A percentile compares a stretch with the other conserved stretches of the same genome.
phyloP scores from a whole-genome alignment of 1,140 invertebrate species.

The Armadillidium nasatum region DNA sequence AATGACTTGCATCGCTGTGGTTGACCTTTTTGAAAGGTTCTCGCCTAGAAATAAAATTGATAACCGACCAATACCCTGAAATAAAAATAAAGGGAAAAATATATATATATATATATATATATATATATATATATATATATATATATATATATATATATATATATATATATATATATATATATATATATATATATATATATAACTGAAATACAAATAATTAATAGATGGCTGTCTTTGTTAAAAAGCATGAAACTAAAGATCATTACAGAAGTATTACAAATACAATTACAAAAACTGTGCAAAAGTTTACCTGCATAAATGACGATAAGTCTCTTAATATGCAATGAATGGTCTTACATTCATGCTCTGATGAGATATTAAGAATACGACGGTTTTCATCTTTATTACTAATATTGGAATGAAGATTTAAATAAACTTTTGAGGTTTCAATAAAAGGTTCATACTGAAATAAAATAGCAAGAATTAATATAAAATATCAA shows the following conservation, averaged over 20 bases:
- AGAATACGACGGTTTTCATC: background rate
- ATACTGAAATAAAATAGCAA: background rate
- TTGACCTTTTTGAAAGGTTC: background rate
- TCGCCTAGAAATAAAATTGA: background rate
- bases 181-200: too few species aligned
- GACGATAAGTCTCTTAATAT: background rate
- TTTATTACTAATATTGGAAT: background rate
- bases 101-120: too few species aligned
- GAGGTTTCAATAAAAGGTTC: background rate
- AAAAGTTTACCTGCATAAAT: background rate
- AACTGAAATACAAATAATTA: too few species aligned
- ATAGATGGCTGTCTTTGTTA: background rate
- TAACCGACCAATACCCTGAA: background rate
- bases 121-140: too few species aligned
- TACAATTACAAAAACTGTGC: background rate
- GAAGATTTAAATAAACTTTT: background rate
- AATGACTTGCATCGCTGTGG: slow-evolving; percentile 4
- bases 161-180: too few species aligned
- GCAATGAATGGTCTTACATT: background rate
- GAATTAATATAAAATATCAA: too few species aligned
- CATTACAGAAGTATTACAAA: background rate
- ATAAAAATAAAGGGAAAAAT: background rate
- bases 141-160: too few species aligned
- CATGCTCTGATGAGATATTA: background rate
- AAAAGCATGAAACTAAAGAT: background rate